A percentile compares a stretch with the other conserved stretches of the same genome.
phyloP scores from a whole-genome alignment of 2,113 vertebrate species.

The Xenopus borealis region DNA sequence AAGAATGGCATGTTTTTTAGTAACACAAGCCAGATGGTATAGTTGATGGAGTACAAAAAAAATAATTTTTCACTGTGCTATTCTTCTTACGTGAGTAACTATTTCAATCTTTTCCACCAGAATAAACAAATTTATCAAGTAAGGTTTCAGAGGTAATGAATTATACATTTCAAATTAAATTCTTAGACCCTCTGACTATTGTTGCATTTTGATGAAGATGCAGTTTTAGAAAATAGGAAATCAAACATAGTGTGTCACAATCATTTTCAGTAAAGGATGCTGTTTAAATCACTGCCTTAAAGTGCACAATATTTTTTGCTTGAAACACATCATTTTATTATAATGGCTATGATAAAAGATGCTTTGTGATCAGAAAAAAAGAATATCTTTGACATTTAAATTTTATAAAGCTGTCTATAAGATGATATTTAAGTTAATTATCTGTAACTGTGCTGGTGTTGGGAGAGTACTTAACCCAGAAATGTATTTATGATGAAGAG shows the following conservation, averaged over 20 bases:
- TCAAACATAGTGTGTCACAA: slow-evolving; percentile 33
- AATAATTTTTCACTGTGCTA: slow-evolving; percentile 48
- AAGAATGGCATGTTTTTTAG: slow-evolving; percentile 34
- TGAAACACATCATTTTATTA: too few relatives aligned
- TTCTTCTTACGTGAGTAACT: slow-evolving; percentile 50
- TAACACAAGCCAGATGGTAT: slow-evolving; percentile 45
- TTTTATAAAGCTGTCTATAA: too few relatives aligned
- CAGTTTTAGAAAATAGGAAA: slow-evolving; percentile 36
- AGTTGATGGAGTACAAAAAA: slow-evolving; percentile 39
- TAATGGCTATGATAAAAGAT: too few relatives aligned
- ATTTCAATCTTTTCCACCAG: slow-evolving; percentile 47
- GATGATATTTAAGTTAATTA: too few relatives aligned
- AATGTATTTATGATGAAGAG: too few relatives aligned
- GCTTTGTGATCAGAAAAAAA: too few relatives aligned
- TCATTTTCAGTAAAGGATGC: not conserved
- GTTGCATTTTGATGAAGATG: slow-evolving; percentile 45
- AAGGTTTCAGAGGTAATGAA: slow-evolving; percentile 45
- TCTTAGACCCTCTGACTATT: slow-evolving; percentile 46
- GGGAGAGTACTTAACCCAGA: too few relatives aligned
- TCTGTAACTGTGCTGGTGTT: too few relatives aligned
- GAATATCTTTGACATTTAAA: too few relatives aligned
- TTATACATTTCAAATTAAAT: slow-evolving; percentile 49
- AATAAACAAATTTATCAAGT: slow-evolving; percentile 50
- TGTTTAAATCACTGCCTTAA: not conserved
- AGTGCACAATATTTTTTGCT: not conserved